A percentile compares a stretch with the other conserved stretches of the same genome.
These are phyloP conservation scores for Phrynocephalus guinanensis DNA, from an alignment of 2,797 vertebrate genomes.

Conservation along the genomic window DNA sequence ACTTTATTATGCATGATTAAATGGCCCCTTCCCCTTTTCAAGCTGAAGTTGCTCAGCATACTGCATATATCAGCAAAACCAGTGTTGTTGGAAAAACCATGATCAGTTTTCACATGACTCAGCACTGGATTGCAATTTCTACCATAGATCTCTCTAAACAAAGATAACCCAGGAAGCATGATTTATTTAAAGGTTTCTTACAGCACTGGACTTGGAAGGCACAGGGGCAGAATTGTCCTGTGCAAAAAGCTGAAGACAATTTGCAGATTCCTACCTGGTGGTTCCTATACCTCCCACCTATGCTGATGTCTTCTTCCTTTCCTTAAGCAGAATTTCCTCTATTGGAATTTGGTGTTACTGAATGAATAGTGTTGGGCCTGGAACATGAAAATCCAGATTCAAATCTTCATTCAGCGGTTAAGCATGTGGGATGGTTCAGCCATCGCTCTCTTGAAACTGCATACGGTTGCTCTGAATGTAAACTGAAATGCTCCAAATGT, in stretches of 20 bases:
- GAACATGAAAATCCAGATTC: background rate
- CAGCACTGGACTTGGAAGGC: background rate
- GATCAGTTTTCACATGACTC: background rate
- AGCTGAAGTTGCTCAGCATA: background rate
- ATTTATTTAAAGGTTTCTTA: background rate
- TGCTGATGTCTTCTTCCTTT: background rate
- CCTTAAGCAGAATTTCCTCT: background rate
- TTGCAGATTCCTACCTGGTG: background rate
- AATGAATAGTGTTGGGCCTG: background rate
- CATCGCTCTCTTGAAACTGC: background rate
- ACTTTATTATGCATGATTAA: background rate
- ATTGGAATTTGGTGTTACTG: background rate
- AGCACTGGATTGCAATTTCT: background rate
- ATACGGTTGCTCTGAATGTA: background rate
- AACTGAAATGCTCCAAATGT: background rate
- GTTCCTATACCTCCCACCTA: background rate
- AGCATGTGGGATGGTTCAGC: background rate
- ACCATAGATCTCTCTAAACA: background rate
- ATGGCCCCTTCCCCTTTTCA: slow-evolving; percentile 2
- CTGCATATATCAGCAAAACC: background rate
- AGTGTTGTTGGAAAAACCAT: background rate
- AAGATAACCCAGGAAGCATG: background rate
- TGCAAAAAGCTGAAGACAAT: background rate
- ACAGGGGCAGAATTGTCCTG: too few species aligned
- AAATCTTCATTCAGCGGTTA: background rate